phyloP scores from a whole-genome alignment of 2,113 vertebrate species.

The Zosterops hypoxanthus region DNA sequence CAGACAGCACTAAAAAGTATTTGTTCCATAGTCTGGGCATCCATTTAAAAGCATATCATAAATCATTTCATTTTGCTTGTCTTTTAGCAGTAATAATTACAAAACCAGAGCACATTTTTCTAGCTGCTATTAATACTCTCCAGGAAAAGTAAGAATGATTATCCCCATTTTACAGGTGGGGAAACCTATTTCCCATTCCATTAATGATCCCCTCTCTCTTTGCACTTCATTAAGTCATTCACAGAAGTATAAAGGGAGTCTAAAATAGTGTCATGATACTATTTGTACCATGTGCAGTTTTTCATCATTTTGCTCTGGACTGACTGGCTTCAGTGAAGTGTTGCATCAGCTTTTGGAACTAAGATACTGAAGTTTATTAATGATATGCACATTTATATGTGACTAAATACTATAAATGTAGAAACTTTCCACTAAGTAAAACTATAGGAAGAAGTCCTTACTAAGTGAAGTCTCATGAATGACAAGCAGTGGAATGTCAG shows the following conservation, averaged over 20 bases:
- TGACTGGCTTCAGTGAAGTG: background rate
- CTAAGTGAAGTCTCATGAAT: background rate
- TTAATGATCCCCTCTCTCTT: conserved; percentile 26
- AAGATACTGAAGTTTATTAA: background rate
- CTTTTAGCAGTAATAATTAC: conserved; percentile 46
- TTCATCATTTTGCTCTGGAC: background rate
- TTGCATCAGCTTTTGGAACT: background rate
- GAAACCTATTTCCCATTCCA: conserved; percentile 22
- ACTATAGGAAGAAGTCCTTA: background rate
- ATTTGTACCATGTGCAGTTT: background rate
- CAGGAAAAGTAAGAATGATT: conserved; percentile 52
- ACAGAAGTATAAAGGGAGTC: background rate
- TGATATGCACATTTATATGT: background rate
- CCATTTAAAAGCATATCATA: conserved; percentile 37
- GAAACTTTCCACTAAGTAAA: background rate
- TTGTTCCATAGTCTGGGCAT: conserved; percentile 18
- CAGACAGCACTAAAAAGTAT: conserved; percentile 18
- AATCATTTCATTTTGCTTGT: conserved; percentile 48
- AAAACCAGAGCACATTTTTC: conserved; percentile 35
- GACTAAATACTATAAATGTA: background rate
- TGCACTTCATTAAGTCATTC: conserved; percentile 40
- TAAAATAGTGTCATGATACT: background rate
- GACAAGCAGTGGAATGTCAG: background rate
- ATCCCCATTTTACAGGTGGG: conserved; percentile 46
- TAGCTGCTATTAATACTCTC: conserved; percentile 31